Evolutionary conservation across 1,140 invertebrate species (phyloP).

Genomic region (Diabrotica undecimpunctata): DNA sequence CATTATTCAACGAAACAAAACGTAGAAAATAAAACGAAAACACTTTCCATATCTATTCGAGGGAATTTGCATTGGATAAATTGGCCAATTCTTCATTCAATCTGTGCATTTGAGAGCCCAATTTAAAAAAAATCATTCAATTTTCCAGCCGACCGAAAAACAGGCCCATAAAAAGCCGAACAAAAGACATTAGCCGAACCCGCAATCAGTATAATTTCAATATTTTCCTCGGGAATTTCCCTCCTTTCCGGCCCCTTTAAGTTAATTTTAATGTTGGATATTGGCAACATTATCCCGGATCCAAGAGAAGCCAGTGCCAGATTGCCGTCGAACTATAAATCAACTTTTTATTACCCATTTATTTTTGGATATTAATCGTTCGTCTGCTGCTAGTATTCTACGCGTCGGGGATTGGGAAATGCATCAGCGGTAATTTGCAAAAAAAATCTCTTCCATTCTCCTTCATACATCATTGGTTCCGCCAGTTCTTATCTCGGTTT

Average conservation of each 20-base stretch:
- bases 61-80: slow-evolving; percentile 11
- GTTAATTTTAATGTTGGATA: slow-evolving; percentile 30
- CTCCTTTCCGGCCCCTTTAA: slow-evolving; percentile 20
- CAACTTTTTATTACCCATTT: slow-evolving; percentile 29
- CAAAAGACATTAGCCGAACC: slow-evolving; percentile 24
- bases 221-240: slow-evolving; percentile 21
- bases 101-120: slow-evolving; percentile 18
- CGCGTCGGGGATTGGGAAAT: slow-evolving; percentile 7
- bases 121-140: slow-evolving; percentile 26
- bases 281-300: slow-evolving; percentile 17
- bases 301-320: slow-evolving; percentile 14
- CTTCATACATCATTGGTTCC: slow-evolving; percentile 20
- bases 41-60: background rate
- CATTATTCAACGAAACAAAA: no score
- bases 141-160: slow-evolving; percentile 27
- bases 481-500: background rate
- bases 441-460: slow-evolving; percentile 12
- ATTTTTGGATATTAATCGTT: slow-evolving; percentile 23
- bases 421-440: slow-evolving; percentile 14
- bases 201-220: slow-evolving; percentile 28
- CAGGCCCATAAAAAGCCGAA: slow-evolving; percentile 26
- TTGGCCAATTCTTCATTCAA: slow-evolving; percentile 18
- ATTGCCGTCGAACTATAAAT: slow-evolving; percentile 23
- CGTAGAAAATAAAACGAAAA: no score
- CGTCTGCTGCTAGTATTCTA: no score